Base-by-base conservation (phyloP, 2,797 vertebrate genomes). In the Enteromius fasciolatus region DNA sequence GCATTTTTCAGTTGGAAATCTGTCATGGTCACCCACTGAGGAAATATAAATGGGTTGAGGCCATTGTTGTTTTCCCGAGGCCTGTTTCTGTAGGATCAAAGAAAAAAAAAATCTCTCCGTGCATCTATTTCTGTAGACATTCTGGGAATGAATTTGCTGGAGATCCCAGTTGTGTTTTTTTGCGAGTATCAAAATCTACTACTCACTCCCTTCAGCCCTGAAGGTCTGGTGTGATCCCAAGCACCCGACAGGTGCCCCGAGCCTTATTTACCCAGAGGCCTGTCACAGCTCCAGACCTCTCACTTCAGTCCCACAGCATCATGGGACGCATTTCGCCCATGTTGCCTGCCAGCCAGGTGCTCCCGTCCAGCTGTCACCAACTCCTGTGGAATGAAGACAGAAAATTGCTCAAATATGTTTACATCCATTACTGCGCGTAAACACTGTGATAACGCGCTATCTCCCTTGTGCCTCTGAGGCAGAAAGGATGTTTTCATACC, bases 331-430 rank as follows among this genome's bases (percentile, higher is more conserved):
- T 90, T 88, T 88, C 86, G 88, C 85, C 88, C 87, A 88, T 89
- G 85, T 87, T 91, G 90, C 90, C 89, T 91, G 92, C 89, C 88
- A 92, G 90, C 91, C 93, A 94, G 93, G 91, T 94, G 93, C 91
- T 93, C 87, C 81, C 80, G 86, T 91, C 93, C 93, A 94, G 92
- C 93, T 94, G 93, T 91, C 90, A 84, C 36, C 46, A n/a, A 39
- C 61, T 68, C 28, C 59, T 4, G 63, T 76, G 73, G 46, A 87
- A 79, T 91, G 76, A 87, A 86, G 70, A 89, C 83, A 33, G 64
- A 88, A 78, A 87, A 78, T 48, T 46, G 70, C 64, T 76, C 36
- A 79, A 82, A 84, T 59, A 64, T 83, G 75, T 83, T 83, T 85
- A 69, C 74, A 80, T 78, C 76, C 77, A 70, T 86, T 81, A 50